phyloP scores from a whole-genome alignment of 92 coral and sea anemone species.

The Bergia sp. region DNA sequence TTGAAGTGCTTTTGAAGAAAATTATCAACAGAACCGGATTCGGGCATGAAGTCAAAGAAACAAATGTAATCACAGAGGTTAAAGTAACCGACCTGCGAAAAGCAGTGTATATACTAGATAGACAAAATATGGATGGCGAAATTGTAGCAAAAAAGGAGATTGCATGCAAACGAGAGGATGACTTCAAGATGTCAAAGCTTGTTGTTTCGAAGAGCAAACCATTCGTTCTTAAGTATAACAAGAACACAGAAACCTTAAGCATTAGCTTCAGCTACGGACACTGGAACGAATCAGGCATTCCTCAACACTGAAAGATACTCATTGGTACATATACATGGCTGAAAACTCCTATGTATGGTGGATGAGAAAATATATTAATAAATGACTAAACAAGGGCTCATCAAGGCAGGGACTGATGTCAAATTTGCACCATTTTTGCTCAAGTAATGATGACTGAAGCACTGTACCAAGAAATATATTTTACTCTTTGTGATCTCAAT shows the following conservation, averaged over 20 bases:
- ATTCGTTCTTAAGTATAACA: conserved; percentile 25
- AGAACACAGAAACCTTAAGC: conserved; percentile 27
- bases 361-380: too few species aligned
- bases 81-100: conserved; percentile 27
- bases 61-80: conserved; percentile 4
- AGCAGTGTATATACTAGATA: conserved; percentile 23
- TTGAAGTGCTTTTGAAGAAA: conserved; percentile 8
- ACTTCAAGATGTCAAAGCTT: conserved; percentile 40
- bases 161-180: conserved; percentile 31
- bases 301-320: conserved; percentile 21
- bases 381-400: too few species aligned
- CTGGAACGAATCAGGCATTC: conserved; percentile 35
- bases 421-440: too few species aligned
- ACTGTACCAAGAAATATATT: too few species aligned
- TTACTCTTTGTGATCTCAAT: too few species aligned
- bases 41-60: conserved; percentile 41
- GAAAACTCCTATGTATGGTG: too few species aligned
- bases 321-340: too few species aligned
- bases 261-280: conserved; percentile 30
- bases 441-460: too few species aligned
- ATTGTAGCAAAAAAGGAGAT: conserved; percentile 21
- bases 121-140: conserved; percentile 47
- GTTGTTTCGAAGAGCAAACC: conserved; percentile 40
- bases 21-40: conserved; percentile 33
- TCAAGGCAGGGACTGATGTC: too few species aligned